Evolutionary conservation across 2,113 vertebrate genomes (phyloP).

Genomic region (Azemiops feae): DNA sequence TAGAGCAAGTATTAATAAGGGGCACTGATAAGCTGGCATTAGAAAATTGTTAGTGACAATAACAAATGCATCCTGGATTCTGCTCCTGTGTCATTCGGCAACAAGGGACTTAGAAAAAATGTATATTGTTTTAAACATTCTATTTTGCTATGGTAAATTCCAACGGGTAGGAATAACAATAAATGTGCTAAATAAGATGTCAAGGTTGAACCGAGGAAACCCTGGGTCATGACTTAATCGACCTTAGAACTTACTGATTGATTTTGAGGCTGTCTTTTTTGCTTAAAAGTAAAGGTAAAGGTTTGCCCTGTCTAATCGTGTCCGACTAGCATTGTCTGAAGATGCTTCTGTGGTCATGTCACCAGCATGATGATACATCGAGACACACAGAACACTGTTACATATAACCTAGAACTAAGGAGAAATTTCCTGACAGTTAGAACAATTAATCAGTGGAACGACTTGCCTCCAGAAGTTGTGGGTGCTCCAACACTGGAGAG

Average conservation of each 20-base stretch:
- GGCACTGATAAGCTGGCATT: slow-evolving; percentile 37
- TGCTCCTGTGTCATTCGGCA: slow-evolving; percentile 32
- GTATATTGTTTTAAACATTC: not conserved
- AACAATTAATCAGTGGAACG: no score
- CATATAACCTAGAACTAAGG: no score
- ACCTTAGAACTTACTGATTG: not conserved
- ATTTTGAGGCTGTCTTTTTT: not conserved
- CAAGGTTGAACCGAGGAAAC: not conserved
- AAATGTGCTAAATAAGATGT: not conserved
- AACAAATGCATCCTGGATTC: slow-evolving; percentile 42
- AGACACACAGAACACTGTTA: no score
- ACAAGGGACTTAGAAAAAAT: not conserved
- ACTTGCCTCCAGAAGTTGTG: no score
- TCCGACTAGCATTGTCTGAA: not conserved
- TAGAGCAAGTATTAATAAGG: slow-evolving; percentile 56
- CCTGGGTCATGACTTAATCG: not conserved
- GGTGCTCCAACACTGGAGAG: no score
- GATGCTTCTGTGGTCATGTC: not conserved
- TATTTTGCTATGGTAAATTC: not conserved
- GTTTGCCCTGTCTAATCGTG: not conserved
- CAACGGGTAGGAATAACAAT: not conserved
- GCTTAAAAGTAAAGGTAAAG: not conserved
- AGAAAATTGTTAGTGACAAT: slow-evolving; percentile 47
- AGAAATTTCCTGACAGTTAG: no score
- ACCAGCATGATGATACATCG: not conserved